These are phyloP conservation scores for Poeciliopsis occidentalis DNA, from an alignment of 2,113 vertebrate species.

Conservation along the genomic window DNA sequence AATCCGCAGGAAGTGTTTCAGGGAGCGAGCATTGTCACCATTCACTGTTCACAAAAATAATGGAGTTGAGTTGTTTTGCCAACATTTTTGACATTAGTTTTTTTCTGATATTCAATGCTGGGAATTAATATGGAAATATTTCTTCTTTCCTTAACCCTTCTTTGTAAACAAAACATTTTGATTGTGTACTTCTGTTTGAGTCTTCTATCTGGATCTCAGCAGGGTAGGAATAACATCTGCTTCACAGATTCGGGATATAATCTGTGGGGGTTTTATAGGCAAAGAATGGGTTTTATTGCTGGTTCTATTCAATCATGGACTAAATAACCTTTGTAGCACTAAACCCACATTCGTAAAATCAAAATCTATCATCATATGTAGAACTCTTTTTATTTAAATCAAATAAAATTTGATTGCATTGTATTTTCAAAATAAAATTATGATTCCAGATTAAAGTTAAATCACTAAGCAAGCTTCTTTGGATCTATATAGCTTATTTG, in stretches of 20 bases:
- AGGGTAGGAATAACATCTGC: not conserved
- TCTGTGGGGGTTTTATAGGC: too few species aligned
- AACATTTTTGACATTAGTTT: not conserved
- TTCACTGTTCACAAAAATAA: not conserved
- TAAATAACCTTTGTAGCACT: not conserved
- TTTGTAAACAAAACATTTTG: not conserved
- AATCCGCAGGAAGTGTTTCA: too few species aligned
- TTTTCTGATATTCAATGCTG: not conserved
- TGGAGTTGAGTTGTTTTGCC: not conserved
- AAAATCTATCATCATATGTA: not conserved
- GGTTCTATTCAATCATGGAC: not conserved
- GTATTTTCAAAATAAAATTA: too few species aligned
- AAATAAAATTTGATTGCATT: too few species aligned
- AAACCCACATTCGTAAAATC: not conserved
- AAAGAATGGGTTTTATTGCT: not conserved
- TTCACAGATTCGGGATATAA: not conserved
- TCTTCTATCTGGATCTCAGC: not conserved
- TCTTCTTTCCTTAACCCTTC: not conserved
- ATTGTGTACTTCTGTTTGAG: not conserved
- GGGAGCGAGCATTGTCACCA: too few species aligned
- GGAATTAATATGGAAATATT: not conserved
- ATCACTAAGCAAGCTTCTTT: too few species aligned
- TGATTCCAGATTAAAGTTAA: too few species aligned
- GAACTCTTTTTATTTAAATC: not conserved
- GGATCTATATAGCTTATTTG: too few species aligned